phyloP scores from a whole-genome alignment of 2,888 invertebrate genomes.

The Drosophila nigricruria region DNA sequence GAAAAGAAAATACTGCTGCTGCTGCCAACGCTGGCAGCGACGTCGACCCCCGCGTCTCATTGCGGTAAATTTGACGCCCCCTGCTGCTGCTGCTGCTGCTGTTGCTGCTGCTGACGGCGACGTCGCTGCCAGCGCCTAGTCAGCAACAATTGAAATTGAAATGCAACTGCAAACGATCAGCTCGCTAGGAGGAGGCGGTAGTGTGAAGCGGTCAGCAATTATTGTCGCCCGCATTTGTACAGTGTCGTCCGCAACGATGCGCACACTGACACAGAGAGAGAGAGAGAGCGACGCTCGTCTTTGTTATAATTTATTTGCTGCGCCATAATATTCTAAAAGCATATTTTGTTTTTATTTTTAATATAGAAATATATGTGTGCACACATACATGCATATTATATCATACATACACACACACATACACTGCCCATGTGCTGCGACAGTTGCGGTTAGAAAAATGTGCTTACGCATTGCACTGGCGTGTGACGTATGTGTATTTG shows the following conservation, averaged over 20 bases:
- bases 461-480: slow-evolving; percentile 9
- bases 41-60: slow-evolving; percentile 59
- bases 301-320: slow-evolving; percentile 58
- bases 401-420: slow-evolving; percentile 6
- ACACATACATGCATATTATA: background rate
- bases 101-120: slow-evolving; percentile 41
- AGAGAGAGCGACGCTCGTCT: slow-evolving; percentile 8
- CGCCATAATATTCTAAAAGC: slow-evolving; percentile 41
- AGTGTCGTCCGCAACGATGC: slow-evolving; percentile 25
- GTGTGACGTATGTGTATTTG: slow-evolving; percentile 25
- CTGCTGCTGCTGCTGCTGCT: slow-evolving; percentile 48
- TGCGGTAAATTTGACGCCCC: slow-evolving; percentile 52
- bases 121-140: slow-evolving; percentile 29
- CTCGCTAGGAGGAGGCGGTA: no score
- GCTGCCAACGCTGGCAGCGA: slow-evolving; percentile 28
- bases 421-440: slow-evolving; percentile 20
- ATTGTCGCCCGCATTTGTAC: slow-evolving; percentile 56
- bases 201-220: slow-evolving; percentile 27
- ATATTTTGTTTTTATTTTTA: background rate
- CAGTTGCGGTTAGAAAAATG: slow-evolving; percentile 7
- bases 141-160: slow-evolving; percentile 63
- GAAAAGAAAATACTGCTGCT: slow-evolving; percentile 10
- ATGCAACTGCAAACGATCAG: slow-evolving; percentile 55
- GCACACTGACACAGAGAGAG: background rate
- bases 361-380: background rate